phyloP scores from a whole-genome alignment of 2,797 vertebrate genomes.

The Chiloscyllium punctatum region DNA sequence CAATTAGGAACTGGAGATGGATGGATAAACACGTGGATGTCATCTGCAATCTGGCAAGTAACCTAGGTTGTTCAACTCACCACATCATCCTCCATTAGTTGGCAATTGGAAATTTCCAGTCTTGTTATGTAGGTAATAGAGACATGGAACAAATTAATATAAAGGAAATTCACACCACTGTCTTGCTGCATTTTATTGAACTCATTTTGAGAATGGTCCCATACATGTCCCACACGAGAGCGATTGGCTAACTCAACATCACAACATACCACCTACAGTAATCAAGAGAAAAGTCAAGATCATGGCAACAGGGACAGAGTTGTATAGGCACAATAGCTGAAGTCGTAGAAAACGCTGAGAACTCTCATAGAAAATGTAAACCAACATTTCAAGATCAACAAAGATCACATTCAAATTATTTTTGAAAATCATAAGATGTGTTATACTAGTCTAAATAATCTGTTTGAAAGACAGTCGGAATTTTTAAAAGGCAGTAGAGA shows the following conservation, averaged over 20 bases:
- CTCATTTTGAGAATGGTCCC: background rate
- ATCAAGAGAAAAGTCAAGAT: background rate
- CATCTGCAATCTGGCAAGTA: constrained; percentile 14
- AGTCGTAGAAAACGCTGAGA: background rate
- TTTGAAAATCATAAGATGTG: background rate
- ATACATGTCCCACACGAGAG: background rate
- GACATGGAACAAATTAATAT: background rate
- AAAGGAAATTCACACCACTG: background rate
- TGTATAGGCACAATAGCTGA: background rate
- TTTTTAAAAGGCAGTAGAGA: too few species aligned
- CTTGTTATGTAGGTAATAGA: background rate
- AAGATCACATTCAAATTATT: background rate
- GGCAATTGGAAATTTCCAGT: constrained; percentile 7
- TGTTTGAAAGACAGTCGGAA: background rate
- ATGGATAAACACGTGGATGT: constrained; percentile 24
- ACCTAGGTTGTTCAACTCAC: background rate
- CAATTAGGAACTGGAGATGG: background rate
- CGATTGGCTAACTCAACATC: background rate
- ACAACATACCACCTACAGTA: background rate
- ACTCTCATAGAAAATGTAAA: background rate
- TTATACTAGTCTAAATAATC: background rate
- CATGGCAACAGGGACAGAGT: background rate
- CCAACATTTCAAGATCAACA: background rate
- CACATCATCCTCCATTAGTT: background rate
- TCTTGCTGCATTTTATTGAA: background rate